Conservation (phyloP, 2,113 vertebrate species). For the Campylorhamphus procurvoides region DNA sequence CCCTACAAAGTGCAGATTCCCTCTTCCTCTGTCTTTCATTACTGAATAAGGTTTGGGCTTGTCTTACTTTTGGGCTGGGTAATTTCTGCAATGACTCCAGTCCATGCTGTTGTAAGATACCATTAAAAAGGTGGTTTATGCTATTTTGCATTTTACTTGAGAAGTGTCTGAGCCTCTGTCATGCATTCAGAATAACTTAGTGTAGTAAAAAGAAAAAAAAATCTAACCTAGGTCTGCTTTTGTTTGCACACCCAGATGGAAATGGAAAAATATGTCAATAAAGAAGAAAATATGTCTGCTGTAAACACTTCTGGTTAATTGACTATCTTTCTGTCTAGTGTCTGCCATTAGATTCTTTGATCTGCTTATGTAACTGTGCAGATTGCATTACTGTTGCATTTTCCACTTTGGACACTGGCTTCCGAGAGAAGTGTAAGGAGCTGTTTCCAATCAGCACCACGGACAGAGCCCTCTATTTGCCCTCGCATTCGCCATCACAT, state of each 20-base stretch:
- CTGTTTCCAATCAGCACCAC: background rate
- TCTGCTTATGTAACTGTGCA: background rate
- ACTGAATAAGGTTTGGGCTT: background rate
- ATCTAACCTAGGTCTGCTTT: background rate
- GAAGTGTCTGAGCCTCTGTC: background rate
- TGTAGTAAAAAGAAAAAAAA: background rate
- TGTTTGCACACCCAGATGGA: background rate
- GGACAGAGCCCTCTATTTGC: background rate
- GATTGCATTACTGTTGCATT: fast-evolving
- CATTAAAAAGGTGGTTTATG: background rate
- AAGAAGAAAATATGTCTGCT: background rate
- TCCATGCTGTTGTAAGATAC: background rate
- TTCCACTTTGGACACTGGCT: fast-evolving
- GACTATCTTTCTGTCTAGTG: background rate
- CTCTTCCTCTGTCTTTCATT: background rate
- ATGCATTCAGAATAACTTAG: background rate
- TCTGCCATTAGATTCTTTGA: background rate
- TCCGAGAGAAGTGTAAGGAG: fast-evolving
- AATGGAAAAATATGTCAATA: background rate
- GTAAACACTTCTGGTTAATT: background rate
- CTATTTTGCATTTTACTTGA: background rate
- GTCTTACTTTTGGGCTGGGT: background rate
- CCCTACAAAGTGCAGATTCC: background rate
- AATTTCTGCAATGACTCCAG: background rate
- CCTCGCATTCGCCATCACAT: fast-evolving